Evolutionary conservation across 1,140 invertebrate species (phyloP).

Genomic region (Drosophila prosaltans): DNA sequence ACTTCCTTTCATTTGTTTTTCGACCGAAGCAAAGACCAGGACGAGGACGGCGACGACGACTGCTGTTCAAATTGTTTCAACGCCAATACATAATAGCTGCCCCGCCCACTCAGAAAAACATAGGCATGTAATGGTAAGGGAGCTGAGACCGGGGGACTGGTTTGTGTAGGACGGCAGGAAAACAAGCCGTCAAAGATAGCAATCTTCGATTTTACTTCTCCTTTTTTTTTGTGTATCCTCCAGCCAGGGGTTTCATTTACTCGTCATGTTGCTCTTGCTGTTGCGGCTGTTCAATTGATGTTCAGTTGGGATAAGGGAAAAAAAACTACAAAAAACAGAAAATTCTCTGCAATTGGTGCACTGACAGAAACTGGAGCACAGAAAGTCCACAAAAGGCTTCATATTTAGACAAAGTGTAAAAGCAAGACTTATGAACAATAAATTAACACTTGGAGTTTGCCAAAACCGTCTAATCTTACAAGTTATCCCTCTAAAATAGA

Average conservation of each 20-base stretch:
- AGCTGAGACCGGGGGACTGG: not conserved
- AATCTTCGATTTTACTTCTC: constrained; percentile 81
- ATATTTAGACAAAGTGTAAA: no score
- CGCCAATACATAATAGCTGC: constrained; percentile 82
- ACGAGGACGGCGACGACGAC: constrained; percentile 21
- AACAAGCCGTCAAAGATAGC: constrained; percentile 82
- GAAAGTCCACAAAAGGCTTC: no score
- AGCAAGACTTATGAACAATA: no score
- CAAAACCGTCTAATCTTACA: no score
- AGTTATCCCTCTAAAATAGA: no score
- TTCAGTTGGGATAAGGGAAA: constrained; percentile 62
- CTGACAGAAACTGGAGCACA: constrained; percentile 11
- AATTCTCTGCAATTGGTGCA: constrained; percentile 46
- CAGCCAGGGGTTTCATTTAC: constrained; percentile 71
- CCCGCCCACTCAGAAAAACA: constrained; percentile 37
- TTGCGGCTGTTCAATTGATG: constrained; percentile 72
- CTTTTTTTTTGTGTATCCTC: constrained; percentile 23
- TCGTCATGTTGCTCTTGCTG: constrained; percentile 57
- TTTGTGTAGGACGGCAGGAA: constrained; percentile 57
- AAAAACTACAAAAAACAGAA: constrained; percentile 40
- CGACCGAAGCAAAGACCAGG: constrained; percentile 17
- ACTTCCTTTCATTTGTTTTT: constrained; percentile 83
- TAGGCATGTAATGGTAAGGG: not conserved
- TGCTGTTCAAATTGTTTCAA: constrained; percentile 83
- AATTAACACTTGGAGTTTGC: no score